Percentiles rank a stretch among this genome's conserved stretches.
These are phyloP conservation scores for Spisula subtruncata DNA, from an alignment of 2,888 invertebrate genomes.

Conservation along the genomic window DNA sequence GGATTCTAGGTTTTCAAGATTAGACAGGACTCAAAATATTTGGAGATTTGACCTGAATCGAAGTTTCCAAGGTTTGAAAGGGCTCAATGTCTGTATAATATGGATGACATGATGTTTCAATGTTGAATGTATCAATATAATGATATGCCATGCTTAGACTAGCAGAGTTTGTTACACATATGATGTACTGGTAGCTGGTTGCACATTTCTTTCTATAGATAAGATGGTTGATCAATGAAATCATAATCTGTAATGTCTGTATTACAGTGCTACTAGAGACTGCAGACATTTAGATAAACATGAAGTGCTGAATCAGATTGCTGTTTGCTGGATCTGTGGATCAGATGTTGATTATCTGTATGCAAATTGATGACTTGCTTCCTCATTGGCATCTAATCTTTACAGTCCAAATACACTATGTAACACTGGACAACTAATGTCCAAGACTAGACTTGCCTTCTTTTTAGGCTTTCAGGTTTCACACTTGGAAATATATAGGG, in stretches of 20 bases:
- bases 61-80: neutral
- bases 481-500: neutral
- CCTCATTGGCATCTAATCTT: too few species aligned
- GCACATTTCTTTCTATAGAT: slow-evolving; percentile 7
- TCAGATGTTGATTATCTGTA: neutral
- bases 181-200: neutral
- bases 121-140: neutral
- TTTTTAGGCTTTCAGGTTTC: too few species aligned
- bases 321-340: neutral
- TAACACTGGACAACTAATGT: too few species aligned
- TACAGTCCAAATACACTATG: neutral
- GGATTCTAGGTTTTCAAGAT: too few species aligned
- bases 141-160: neutral
- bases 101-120: neutral
- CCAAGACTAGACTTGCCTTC: too few species aligned
- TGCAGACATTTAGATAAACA: slow-evolving; percentile 6
- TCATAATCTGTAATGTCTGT: slow-evolving; percentile 4
- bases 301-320: neutral
- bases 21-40: too few species aligned
- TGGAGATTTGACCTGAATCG: too few species aligned
- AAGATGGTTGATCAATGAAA: slow-evolving; percentile 19
- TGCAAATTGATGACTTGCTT: too few species aligned
- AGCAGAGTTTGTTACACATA: neutral
- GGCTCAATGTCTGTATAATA: too few species aligned
- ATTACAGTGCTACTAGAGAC: neutral